phyloP scores from a whole-genome alignment of 2,113 vertebrate genomes.

The Malurus elegans region DNA sequence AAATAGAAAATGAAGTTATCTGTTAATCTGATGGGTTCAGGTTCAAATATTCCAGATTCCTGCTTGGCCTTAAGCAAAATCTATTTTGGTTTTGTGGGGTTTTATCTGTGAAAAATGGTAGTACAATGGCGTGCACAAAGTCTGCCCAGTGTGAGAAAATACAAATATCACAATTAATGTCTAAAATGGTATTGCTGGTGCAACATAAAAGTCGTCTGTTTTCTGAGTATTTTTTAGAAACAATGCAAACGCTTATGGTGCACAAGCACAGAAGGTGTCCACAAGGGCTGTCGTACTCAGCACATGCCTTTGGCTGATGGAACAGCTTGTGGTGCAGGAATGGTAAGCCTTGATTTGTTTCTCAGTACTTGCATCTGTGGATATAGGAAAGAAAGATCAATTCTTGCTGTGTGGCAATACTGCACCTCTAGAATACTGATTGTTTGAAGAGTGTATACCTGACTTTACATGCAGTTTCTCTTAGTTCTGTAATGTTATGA shows the following conservation, averaged over 20 bases:
- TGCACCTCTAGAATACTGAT: not conserved
- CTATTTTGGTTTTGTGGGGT: not conserved
- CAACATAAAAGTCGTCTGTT: not conserved
- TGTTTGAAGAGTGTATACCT: not conserved
- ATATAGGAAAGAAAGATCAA: not conserved
- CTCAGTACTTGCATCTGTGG: not conserved
- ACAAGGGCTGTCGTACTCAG: slow-evolving; percentile 93
- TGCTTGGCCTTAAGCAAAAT: not conserved
- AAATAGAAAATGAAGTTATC: not conserved
- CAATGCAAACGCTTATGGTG: slow-evolving; percentile 96
- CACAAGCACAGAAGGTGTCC: slow-evolving; percentile 87
- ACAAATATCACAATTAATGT: not conserved
- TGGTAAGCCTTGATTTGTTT: slow-evolving; percentile 78
- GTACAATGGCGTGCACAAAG: not conserved
- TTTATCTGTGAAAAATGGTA: not conserved
- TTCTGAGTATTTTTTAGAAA: slow-evolving; percentile 73
- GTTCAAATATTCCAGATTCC: not conserved
- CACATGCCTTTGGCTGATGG: slow-evolving; percentile 97
- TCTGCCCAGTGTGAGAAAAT: not conserved
- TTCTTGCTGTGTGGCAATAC: not conserved
- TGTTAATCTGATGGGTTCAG: not conserved
- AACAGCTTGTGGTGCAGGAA: slow-evolving; percentile 88
- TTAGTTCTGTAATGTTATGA: not conserved
- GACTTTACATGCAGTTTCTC: not conserved
- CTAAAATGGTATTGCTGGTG: not conserved